A percentile compares a stretch with the other conserved stretches of the same genome.
Conservation (phyloP, 2,113 vertebrate genomes). For the Chiloscyllium plagiosum region DNA sequence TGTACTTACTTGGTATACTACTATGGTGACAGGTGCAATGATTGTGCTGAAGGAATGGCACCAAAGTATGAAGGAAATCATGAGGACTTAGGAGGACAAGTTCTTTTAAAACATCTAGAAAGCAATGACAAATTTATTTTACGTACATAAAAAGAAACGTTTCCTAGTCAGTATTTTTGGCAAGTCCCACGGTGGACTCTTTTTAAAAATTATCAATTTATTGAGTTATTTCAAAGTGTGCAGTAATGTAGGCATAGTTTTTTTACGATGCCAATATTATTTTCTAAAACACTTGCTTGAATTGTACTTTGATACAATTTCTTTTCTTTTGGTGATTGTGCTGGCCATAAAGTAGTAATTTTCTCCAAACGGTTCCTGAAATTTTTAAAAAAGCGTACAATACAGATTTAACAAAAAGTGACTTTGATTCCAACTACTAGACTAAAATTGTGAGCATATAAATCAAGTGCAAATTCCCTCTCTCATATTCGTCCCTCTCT, state of each 20-base stretch:
- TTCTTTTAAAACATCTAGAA: conserved; percentile 94
- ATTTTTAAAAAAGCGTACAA: not conserved
- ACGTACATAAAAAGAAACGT: not conserved
- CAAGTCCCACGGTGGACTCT: not conserved
- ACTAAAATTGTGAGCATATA: not conserved
- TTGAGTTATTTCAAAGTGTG: not conserved
- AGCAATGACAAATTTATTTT: conserved; percentile 43
- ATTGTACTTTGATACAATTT: not conserved
- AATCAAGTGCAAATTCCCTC: not conserved
- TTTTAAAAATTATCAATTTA: not conserved
- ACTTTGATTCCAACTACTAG: not conserved
- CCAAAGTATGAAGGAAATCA: conserved; percentile 97
- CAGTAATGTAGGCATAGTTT: not conserved
- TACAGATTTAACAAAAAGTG: not conserved
- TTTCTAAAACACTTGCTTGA: not conserved
- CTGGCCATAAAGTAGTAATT: not conserved
- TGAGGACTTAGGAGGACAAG: conserved; percentile 95
- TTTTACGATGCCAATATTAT: not conserved
- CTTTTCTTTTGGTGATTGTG: not conserved
- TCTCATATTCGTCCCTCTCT: not conserved
- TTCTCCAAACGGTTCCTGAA: not conserved
- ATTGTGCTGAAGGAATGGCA: conserved; percentile 98
- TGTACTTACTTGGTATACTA: conserved; percentile 92
- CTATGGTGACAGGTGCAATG: conserved; percentile 99
- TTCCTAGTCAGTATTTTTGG: not conserved